These are phyloP conservation scores for Rhagoletis zephyria DNA, from an alignment of 1,140 invertebrate species.

Conservation along the genomic window DNA sequence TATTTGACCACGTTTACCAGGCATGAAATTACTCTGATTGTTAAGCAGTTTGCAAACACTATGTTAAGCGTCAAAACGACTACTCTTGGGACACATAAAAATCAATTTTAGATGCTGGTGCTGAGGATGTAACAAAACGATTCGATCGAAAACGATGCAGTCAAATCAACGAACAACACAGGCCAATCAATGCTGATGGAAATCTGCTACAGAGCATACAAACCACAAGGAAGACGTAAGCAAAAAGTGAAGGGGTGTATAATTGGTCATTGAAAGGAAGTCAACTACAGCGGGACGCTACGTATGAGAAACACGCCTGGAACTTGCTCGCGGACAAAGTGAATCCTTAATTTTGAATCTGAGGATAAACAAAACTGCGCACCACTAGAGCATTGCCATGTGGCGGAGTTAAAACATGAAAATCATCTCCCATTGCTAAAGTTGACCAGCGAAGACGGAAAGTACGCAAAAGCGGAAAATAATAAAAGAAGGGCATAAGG, in stretches of 20 bases:
- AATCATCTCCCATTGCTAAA: constrained; percentile 67
- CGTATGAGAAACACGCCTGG: too few species aligned
- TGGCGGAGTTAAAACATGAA: constrained; percentile 66
- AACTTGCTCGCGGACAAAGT: too few species aligned
- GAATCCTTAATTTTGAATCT: background rate
- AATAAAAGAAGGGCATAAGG: background rate
- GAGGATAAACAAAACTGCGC: background rate
- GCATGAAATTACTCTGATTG: background rate
- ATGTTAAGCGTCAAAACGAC: background rate
- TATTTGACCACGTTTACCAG: too few species aligned
- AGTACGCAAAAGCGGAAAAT: background rate
- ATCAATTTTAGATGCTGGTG: background rate
- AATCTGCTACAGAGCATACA: too few species aligned
- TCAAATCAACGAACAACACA: background rate
- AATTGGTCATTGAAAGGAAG: background rate
- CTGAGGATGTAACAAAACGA: background rate
- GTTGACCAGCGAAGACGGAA: too few species aligned
- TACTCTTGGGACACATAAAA: background rate
- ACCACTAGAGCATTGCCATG: background rate
- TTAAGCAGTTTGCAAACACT: background rate
- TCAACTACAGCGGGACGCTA: background rate
- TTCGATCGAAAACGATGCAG: background rate
- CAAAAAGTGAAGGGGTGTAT: background rate
- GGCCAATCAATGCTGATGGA: too few species aligned
- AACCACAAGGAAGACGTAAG: background rate